Evolutionary conservation across 1,140 invertebrate genomes (phyloP), one percentile per base, ranked within the genome.

Genomic region (Drosophila pseudoobscura): DNA sequence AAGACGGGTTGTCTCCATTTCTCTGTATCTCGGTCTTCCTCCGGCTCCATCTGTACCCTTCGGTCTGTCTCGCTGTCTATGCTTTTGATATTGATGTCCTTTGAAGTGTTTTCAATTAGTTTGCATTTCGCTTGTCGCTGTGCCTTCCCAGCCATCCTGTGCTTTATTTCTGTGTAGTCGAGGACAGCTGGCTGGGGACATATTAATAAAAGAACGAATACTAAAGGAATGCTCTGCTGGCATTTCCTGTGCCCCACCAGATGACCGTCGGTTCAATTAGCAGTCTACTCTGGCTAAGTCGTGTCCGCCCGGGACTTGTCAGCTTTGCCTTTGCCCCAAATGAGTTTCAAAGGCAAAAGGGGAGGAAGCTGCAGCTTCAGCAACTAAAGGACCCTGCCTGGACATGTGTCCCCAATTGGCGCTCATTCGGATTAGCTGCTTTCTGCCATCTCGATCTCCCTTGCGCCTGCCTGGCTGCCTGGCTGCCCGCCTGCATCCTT

Each of bases 21-120:
- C 35, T 13, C 11, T 3, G 35, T 4, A 13, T 39, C 35, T 39
- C 11, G 11, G 3, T 39, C 35, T 13, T 22, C 22, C 44, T 43
- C 54, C 15, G 20, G 56, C 63, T 29, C 24, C 24, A 26, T 26
- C 24, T 26, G 43, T 26, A 6, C 41, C 26, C 35, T 47, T 4
- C 47, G 29, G 31, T 31, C 59, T 43, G 58, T 20, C 51, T 35
- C 59, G 35, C 31, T 47, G 65, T 69, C 51, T 39, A 49, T 69
- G 71, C 56, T 58, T 75, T 76, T 76, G 61, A 72, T 79, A 61
- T 72, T 66, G 65, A 75, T 66, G 55, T 71, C 66, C 61, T 80
- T 76, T 80, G 61, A 80, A 80, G 78, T 80, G 78, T 77, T 80
- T 80, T 72, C 78, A 80, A 80, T 80, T 80, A 80, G 78, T 76